These are phyloP conservation scores for Papio anubis DNA, from an alignment of 2,113 vertebrate species.

Conservation along the genomic window DNA sequence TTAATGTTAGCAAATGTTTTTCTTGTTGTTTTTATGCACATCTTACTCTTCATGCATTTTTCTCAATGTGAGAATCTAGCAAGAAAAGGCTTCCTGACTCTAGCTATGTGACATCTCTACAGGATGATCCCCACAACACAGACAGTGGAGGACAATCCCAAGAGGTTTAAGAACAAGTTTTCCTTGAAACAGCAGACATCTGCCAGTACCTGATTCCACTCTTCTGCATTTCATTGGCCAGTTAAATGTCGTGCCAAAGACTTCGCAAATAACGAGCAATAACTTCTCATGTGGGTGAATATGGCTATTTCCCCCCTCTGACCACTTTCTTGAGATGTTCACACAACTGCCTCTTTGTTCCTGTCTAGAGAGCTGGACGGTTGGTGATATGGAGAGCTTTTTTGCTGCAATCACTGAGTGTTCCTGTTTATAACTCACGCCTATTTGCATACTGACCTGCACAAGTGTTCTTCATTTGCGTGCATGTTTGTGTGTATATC, in stretches of 20 bases:
- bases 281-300: neutral
- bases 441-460: neutral
- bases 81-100: neutral
- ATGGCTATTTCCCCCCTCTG: neutral
- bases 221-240: neutral
- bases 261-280: neutral
- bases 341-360: constrained; percentile 5
- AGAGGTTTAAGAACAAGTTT: neutral
- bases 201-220: no score
- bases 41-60: neutral
- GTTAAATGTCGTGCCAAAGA: neutral
- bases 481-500: neutral
- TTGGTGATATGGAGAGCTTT: neutral
- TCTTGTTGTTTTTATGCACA: neutral
- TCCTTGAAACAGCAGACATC: neutral
- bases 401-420: neutral
- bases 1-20: neutral
- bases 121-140: neutral
- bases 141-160: neutral
- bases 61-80: neutral
- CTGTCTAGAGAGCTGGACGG: neutral
- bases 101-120: neutral
- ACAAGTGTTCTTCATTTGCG: neutral
- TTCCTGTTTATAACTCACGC: neutral
- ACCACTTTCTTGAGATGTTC: neutral